These are phyloP conservation scores for Corydoras sp. DNA, from an alignment of 2,113 vertebrate genomes.

Conservation along the genomic window DNA sequence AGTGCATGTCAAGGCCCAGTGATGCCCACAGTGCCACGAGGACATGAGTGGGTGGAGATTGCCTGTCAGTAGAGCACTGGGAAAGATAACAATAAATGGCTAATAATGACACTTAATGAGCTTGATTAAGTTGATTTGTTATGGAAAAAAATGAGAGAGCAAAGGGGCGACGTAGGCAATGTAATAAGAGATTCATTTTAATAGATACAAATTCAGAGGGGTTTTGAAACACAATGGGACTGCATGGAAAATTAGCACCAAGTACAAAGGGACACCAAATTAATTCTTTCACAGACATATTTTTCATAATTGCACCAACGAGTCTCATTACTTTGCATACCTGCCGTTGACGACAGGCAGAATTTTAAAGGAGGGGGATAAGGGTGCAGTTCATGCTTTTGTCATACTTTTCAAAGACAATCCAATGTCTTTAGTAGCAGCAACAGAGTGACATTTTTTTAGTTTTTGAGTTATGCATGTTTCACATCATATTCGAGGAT, in stretches of 20 bases:
- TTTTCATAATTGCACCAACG: constrained; percentile 69
- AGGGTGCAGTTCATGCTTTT: constrained; percentile 34
- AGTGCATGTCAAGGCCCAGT: constrained; percentile 51
- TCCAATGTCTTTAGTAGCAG: constrained; percentile 6
- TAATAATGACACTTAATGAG: constrained; percentile 72
- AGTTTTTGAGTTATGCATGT: constrained; percentile 9
- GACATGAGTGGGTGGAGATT: constrained; percentile 58
- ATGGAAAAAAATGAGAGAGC: constrained; percentile 63
- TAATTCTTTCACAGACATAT: constrained; percentile 65
- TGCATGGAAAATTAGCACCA: constrained; percentile 57
- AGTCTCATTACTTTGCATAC: constrained; percentile 58
- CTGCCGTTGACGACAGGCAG: constrained; percentile 46
- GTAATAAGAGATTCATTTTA: constrained; percentile 69
- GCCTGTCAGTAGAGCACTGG: constrained; percentile 60
- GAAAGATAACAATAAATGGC: constrained; percentile 69
- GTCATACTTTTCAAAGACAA: constrained; percentile 29
- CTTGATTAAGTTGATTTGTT: constrained; percentile 71
- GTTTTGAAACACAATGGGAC: constrained; percentile 65
- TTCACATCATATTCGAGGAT: constrained; percentile 21
- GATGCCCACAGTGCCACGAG: constrained; percentile 60
- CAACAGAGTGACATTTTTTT: constrained; percentile 35
- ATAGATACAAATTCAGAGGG: constrained; percentile 65
- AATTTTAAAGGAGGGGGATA: constrained; percentile 26
- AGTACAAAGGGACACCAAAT: constrained; percentile 65
- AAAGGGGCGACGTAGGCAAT: constrained; percentile 60